A percentile compares a stretch with the other conserved stretches of the same genome.
These are phyloP conservation scores for Drosophila watanabei DNA, from an alignment of 1,140 invertebrate species.

Conservation along the genomic window DNA sequence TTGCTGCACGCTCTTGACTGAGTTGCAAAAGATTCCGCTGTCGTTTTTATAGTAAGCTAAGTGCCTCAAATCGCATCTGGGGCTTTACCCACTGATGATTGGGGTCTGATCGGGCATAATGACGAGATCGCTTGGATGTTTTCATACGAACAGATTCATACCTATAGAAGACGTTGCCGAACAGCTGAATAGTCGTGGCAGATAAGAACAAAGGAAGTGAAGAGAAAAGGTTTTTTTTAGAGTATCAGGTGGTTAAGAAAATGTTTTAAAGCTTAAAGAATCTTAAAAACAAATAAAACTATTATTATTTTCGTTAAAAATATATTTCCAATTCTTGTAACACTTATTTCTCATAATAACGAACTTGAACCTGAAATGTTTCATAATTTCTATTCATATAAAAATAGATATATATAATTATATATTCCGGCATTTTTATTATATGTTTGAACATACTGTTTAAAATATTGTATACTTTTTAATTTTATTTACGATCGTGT, in stretches of 20 bases:
- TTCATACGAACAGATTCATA: slow-evolving; percentile 1
- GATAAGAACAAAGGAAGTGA: slow-evolving; percentile 6
- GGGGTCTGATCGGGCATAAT: slow-evolving; percentile 23
- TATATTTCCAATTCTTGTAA: not conserved
- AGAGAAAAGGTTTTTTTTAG: not conserved
- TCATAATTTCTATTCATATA: not conserved
- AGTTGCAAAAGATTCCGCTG: slow-evolving; percentile 3
- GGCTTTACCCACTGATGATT: slow-evolving; percentile 39
- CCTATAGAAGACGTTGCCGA: slow-evolving; percentile 23
- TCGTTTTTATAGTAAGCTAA: slow-evolving; percentile 30
- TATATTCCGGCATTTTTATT: not conserved
- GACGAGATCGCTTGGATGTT: slow-evolving; percentile 11
- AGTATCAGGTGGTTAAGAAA: not conserved
- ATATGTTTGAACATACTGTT: not conserved
- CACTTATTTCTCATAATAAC: not conserved
- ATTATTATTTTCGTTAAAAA: not conserved
- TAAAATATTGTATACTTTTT: not conserved
- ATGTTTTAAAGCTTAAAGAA: not conserved
- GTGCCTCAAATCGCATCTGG: slow-evolving; percentile 13
- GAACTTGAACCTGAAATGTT: not conserved
- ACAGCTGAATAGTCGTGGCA: slow-evolving; percentile 22
- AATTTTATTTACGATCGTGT: not conserved
- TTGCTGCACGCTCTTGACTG: slow-evolving; percentile 19
- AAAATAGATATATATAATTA: not conserved
- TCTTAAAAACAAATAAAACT: not conserved